Percentiles rank a stretch among this genome's conserved stretches.
These are phyloP conservation scores for Pogoniulus pusillus DNA, from an alignment of 2,797 vertebrate species.

Conservation along the genomic window DNA sequence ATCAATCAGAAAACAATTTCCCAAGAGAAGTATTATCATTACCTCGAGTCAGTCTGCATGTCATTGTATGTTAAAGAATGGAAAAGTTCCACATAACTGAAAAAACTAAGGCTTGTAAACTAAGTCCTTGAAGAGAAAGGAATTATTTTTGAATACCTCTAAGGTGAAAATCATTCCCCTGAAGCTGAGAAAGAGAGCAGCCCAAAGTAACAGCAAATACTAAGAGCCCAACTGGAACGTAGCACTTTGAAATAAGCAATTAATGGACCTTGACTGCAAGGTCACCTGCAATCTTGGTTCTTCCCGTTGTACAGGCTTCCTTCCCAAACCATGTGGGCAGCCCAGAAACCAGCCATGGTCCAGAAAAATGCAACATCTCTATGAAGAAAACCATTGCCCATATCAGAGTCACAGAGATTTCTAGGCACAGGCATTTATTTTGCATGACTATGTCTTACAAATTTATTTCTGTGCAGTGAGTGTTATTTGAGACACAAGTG, in stretches of 20 bases:
- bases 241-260: neutral
- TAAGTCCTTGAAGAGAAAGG: conserved; percentile 1
- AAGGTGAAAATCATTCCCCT: neutral
- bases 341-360: neutral
- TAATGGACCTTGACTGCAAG: neutral
- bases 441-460: neutral
- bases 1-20: neutral
- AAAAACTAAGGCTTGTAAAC: neutral
- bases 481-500: neutral
- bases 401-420: neutral
- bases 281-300: neutral
- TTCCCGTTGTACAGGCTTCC: fast-evolving
- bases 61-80: neutral
- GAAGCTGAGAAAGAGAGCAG: neutral
- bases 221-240: neutral
- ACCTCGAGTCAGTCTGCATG: neutral
- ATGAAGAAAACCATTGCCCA: neutral
- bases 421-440: neutral
- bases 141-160: neutral
- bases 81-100: neutral
- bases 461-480: neutral
- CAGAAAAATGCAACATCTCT: neutral
- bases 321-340: fast-evolving
- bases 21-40: neutral
- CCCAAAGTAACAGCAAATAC: neutral